Percentiles rank a stretch among this genome's conserved stretches.
These are phyloP conservation scores for Mesaphorura yosii DNA, from an alignment of 1,140 invertebrate species.

Conservation along the genomic window DNA sequence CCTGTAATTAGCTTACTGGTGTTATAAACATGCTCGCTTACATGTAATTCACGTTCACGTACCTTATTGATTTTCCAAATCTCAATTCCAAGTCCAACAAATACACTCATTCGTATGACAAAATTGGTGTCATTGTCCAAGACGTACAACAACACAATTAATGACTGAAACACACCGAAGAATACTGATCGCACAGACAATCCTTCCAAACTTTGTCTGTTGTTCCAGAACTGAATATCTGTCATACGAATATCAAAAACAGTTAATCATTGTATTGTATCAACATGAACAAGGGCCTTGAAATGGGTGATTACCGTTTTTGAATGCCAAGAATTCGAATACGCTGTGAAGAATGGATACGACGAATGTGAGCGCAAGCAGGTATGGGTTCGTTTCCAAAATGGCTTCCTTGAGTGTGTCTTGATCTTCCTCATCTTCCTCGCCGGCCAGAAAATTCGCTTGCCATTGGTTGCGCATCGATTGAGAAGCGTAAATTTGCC, in stretches of 20 bases:
- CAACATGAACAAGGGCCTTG: too few species aligned
- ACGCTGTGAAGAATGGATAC: conserved; percentile 93
- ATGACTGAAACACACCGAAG: conserved; percentile 94
- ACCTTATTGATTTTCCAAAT: conserved; percentile 99
- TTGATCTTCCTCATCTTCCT: conserved; percentile 81
- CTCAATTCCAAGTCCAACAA: conserved; percentile 91
- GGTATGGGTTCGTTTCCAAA: conserved; percentile 91
- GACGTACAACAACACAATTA: conserved; percentile 91
- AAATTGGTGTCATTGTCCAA: conserved; percentile 98
- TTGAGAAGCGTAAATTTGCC: conserved; percentile 91
- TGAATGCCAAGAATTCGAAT: conserved; percentile 97
- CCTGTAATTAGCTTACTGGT: conserved; percentile 32
- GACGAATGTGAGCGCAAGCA: conserved; percentile 79
- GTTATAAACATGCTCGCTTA: neutral
- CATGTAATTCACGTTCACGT: conserved; percentile 10
- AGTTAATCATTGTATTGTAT: too few species aligned
- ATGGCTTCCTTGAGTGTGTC: conserved; percentile 95
- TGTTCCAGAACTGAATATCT: conserved; percentile 99
- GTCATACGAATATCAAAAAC: conserved; percentile 30
- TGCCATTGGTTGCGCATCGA: conserved; percentile 71
- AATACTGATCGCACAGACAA: conserved; percentile 96
- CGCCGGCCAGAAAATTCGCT: conserved; percentile 45
- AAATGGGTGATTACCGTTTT: conserved; percentile 64
- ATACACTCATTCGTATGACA: conserved; percentile 81
- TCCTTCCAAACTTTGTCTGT: conserved; percentile 90